phyloP scores from a whole-genome alignment of 2,888 invertebrate species.

The Lymantria dispar region DNA sequence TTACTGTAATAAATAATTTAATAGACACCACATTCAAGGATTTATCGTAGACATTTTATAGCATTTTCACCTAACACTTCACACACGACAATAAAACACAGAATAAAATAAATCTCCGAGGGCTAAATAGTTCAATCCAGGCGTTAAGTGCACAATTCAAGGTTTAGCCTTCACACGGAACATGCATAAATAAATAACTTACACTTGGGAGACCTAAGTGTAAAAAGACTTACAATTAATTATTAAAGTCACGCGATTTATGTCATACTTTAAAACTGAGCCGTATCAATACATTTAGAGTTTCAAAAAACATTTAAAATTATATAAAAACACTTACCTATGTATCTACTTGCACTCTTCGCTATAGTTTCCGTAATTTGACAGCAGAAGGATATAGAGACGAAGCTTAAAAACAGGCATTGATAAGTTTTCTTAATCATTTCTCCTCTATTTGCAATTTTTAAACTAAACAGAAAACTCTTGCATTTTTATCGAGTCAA shows the following conservation, averaged over 20 bases:
- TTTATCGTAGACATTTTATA: background rate
- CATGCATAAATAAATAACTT: conserved; percentile 30
- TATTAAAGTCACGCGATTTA: conserved; percentile 27
- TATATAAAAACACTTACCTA: conserved; percentile 53
- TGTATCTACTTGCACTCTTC: conserved; percentile 74
- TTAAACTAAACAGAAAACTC: conserved; percentile 30
- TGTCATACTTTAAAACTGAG: conserved; percentile 17
- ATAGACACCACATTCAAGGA: background rate
- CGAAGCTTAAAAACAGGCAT: conserved; percentile 72
- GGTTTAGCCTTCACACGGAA: conserved; percentile 19
- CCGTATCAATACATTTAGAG: conserved; percentile 12
- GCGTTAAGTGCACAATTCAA: conserved; percentile 21
- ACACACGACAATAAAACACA: conserved; percentile 10
- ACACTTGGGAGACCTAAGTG: conserved; percentile 25
- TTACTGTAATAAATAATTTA: too few species aligned
- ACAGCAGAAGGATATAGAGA: conserved; percentile 77
- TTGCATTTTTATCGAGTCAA: conserved; percentile 31
- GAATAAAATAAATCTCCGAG: conserved; percentile 16
- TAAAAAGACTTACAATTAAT: conserved; percentile 25
- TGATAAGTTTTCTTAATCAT: conserved; percentile 77
- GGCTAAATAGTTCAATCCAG: conserved; percentile 25
- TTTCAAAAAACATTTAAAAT: conserved; percentile 8
- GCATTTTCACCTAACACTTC: conserved; percentile 12
- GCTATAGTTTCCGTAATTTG: conserved; percentile 76
- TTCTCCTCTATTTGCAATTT: conserved; percentile 41